Conservation (phyloP, 1,140 invertebrate species). For the Myzus persicae region DNA sequence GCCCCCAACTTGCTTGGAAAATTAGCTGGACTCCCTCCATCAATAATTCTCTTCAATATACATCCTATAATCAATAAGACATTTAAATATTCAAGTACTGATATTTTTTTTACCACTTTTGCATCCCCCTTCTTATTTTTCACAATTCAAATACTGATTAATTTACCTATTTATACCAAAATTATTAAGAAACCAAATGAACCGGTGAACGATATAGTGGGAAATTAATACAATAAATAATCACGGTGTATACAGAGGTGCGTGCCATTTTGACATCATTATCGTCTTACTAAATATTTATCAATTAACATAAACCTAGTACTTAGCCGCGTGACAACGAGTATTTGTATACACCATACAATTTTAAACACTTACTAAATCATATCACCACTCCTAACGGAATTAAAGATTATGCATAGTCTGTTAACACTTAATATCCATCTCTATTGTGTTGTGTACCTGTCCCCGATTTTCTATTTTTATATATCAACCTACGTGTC, state of each 20-base stretch:
- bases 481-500: background rate
- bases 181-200: background rate
- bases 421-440: background rate
- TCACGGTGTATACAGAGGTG: background rate
- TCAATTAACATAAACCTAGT: background rate
- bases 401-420: background rate
- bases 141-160: too few relatives aligned
- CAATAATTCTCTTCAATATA: too few relatives aligned
- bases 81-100: too few relatives aligned
- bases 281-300: background rate
- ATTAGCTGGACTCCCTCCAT: too few relatives aligned
- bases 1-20: too few relatives aligned
- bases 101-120: too few relatives aligned
- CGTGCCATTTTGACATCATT: background rate
- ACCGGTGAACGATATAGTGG: background rate
- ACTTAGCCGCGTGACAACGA: background rate
- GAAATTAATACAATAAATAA: background rate
- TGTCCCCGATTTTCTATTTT: background rate
- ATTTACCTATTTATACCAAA: too few relatives aligned
- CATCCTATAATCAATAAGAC: too few relatives aligned
- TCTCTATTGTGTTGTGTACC: background rate
- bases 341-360: background rate
- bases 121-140: too few relatives aligned
- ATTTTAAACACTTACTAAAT: too few relatives aligned
- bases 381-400: too few relatives aligned